A percentile compares a stretch with the other conserved stretches of the same genome.
Evolutionary conservation across 2,797 vertebrate genomes (phyloP).

Genomic region (Enteromius thamalakanensis): DNA sequence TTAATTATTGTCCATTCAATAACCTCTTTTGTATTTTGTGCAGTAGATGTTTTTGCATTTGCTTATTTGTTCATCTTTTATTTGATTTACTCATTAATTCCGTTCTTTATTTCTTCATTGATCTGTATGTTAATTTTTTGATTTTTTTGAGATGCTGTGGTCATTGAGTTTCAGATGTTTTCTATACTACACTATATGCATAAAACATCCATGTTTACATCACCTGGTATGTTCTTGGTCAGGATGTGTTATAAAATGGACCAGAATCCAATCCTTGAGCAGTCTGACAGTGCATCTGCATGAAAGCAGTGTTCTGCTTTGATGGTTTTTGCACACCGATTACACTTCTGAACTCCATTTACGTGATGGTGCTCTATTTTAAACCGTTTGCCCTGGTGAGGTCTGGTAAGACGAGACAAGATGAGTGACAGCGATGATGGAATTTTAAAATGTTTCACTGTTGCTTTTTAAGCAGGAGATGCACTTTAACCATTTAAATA

Average conservation of each 20-base stretch:
- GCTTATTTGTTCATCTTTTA: neutral
- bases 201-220: neutral
- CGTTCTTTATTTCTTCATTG: neutral
- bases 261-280: neutral
- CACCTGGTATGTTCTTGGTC: neutral
- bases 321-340: neutral
- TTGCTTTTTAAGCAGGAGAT: constrained; percentile 16
- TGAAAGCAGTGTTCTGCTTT: neutral
- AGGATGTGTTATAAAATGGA: neutral
- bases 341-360: constrained; percentile 21
- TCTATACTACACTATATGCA: neutral
- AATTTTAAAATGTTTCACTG: constrained; percentile 18
- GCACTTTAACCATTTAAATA: constrained; percentile 21
- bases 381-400: constrained; percentile 11
- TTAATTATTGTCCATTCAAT: neutral
- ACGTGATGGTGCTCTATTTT: constrained; percentile 1
- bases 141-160: too few species aligned
- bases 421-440: constrained; percentile 8
- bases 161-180: neutral
- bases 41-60: neutral
- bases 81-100: neutral
- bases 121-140: neutral
- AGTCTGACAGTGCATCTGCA: neutral
- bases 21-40: neutral
- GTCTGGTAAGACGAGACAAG: constrained; percentile 8